phyloP scores from a whole-genome alignment of 2,888 invertebrate species.

The Hirtodrosophila trivittata region DNA sequence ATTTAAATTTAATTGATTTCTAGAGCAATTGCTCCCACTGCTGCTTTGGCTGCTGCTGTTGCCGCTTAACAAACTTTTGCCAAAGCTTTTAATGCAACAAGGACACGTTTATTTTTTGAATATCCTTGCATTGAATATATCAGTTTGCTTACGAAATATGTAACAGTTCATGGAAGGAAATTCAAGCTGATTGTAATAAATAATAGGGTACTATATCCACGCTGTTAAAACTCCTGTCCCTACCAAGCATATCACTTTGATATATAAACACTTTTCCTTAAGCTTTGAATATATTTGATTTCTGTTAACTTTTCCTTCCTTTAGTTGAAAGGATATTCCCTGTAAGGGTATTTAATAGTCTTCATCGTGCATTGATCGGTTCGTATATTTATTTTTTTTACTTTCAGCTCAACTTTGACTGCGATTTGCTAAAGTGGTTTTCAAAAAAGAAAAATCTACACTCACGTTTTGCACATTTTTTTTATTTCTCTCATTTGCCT shows the following conservation, averaged over 20 bases:
- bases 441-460: constrained; percentile 42
- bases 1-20: constrained; percentile 76
- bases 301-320: too few relatives aligned
- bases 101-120: constrained; percentile 30
- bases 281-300: too few relatives aligned
- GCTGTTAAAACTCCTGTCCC: too few relatives aligned
- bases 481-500: constrained; percentile 60
- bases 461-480: constrained; percentile 26
- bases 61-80: constrained; percentile 52
- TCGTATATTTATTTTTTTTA: constrained; percentile 1
- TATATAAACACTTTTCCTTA: too few relatives aligned
- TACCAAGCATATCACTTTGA: too few relatives aligned
- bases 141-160: background rate
- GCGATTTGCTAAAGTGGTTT: constrained; percentile 64
- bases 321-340: too few relatives aligned
- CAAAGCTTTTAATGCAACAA: constrained; percentile 60
- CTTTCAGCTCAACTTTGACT: constrained; percentile 56
- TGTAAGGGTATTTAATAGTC: constrained; percentile 23
- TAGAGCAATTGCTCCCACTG: constrained; percentile 39
- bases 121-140: background rate
- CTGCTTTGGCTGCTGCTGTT: constrained; percentile 19
- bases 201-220: too few relatives aligned
- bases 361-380: constrained; percentile 12
- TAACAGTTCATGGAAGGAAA: too few relatives aligned
- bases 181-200: too few relatives aligned